Base-by-base conservation (phyloP, 1,140 invertebrate genomes). In the Maniola jurtina region DNA sequence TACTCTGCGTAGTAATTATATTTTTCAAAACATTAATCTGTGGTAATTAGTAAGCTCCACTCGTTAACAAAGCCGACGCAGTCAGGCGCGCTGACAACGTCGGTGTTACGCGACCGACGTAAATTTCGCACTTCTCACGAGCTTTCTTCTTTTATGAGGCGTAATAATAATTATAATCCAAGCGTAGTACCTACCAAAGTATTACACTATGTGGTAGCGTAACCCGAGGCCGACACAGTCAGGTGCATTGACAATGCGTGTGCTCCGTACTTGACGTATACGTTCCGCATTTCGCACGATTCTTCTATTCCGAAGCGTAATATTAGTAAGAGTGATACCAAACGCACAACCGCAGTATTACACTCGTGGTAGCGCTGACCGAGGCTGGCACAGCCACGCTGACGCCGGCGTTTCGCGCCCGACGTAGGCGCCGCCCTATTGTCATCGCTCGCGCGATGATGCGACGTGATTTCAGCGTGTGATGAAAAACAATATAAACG, bases 181-280 rank as follows among this genome's bases (percentile, higher is more conserved):
- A 38, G 11, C 25, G 7, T 58, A 52, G 7, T 61, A 75, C 74
- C 71, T 71, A 90, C 88, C 60, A 70, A 68, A 16, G 86, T 90
- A 61, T 89, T 90, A 61, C 88, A 90, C 76, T 90, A n/a, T 86
- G 64, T 90, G 88, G 72, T 90, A 90, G 1, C 88, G 76, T 8
- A 83, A 64, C 6, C 64, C 83, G 0, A 90, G 73, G 0, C 88
- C 88, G 0, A 83, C 80, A 61, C 88, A 90, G 57, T 88, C 84
- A 0, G 83, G 81, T 0, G 62, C 73, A 13, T 60, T 76, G 34
- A 71, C 68, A 5, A 78, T 56, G 48, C 75, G 76, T 5, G 77
- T 64, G 25, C 74, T 80, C 5, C 86, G 72, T 5, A 73, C 69
- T 4, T 73, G 72, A 0, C 86, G 68, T 8, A 71, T 25, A 10